Evolutionary conservation across 2,797 vertebrate genomes (phyloP).

Genomic region (Poliocrania exsul): DNA sequence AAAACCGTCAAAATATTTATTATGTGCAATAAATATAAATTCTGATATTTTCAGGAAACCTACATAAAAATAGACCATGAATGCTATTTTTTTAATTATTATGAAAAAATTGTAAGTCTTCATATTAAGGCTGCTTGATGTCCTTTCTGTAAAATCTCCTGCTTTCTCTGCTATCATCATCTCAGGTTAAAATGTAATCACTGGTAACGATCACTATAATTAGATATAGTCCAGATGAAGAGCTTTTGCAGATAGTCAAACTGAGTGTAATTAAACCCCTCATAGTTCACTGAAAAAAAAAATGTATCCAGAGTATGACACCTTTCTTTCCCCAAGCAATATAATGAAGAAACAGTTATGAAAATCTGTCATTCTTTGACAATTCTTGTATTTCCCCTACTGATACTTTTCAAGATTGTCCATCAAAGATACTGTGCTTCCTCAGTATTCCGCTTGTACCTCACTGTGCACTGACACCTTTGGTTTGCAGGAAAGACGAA

Average conservation of each 20-base stretch:
- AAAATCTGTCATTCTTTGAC: not conserved
- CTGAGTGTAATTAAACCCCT: constrained; percentile 8
- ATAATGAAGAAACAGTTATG: not conserved
- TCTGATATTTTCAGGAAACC: not conserved
- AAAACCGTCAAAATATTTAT: not conserved
- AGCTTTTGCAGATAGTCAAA: not conserved
- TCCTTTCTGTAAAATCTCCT: not conserved
- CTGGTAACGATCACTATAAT: not conserved
- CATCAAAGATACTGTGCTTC: not conserved
- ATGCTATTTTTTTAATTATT: not conserved
- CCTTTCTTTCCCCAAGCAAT: not conserved
- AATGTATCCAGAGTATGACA: not conserved
- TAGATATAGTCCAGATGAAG: not conserved
- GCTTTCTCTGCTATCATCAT: not conserved
- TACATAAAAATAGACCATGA: not conserved
- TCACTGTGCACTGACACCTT: not conserved
- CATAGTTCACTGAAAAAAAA: not conserved
- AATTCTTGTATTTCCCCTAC: not conserved
- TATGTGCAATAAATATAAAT: not conserved
- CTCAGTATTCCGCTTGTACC: not conserved
- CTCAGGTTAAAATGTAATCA: constrained; percentile 1
- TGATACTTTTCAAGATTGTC: not conserved
- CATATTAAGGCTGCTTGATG: not conserved
- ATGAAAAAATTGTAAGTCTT: not conserved
- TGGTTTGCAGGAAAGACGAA: not conserved